Evolutionary conservation across 2,888 invertebrate species (phyloP).

Genomic region (Brachynemurus nebulosus): DNA sequence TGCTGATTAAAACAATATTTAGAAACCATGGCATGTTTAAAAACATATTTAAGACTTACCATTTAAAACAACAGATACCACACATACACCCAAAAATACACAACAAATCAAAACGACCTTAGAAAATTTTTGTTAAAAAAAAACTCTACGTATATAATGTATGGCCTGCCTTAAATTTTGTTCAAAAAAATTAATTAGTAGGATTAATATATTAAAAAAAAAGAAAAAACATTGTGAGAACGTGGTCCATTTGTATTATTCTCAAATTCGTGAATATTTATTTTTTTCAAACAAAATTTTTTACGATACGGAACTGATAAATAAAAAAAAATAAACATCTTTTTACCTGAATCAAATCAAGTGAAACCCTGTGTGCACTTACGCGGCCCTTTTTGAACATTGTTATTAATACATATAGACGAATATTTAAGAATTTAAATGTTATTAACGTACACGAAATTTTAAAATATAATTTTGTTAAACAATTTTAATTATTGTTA

Average conservation of each 20-base stretch:
- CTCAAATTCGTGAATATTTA: neutral
- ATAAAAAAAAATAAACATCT: neutral
- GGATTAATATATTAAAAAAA: neutral
- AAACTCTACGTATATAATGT: neutral
- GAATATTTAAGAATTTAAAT: no score
- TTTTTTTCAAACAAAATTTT: neutral
- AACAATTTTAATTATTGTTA: no score
- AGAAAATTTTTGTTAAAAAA: neutral
- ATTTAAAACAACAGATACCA: neutral
- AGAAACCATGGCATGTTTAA: no score
- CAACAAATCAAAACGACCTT: neutral
- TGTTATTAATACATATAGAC: no score
- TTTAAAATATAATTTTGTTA: no score
- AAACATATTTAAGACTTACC: neutral
- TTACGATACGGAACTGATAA: no score
- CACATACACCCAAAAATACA: neutral
- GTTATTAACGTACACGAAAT: no score
- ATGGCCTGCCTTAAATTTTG: slow-evolving; percentile 2
- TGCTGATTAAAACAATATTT: no score
- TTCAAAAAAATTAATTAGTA: neutral
- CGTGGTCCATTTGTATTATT: slow-evolving; percentile 1
- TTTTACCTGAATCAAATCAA: neutral
- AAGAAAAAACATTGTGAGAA: no score
- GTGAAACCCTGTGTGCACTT: no score
- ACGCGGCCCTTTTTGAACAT: no score